Base-by-base conservation (phyloP, 2,888 invertebrate species). In the Epirrhoe alternata region DNA sequence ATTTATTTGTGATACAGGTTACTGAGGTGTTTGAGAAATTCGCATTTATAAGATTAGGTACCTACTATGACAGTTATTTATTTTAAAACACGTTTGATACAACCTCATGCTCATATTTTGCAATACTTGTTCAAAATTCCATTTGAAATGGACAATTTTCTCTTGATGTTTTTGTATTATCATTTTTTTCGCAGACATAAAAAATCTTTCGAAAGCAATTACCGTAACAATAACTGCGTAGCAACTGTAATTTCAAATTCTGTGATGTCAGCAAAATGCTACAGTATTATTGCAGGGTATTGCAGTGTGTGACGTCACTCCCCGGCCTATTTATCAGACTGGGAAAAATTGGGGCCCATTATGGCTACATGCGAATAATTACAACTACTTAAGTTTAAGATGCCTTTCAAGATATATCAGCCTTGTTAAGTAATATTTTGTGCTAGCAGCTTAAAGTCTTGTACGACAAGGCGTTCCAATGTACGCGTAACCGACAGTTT, bases 291-390 rank as follows among this genome's bases (percentile, higher is more conserved):
- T 57, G 61, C 61, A 38, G 61, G 38, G 52, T 66, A 38, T 61
- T 66, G 66, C 66, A 61, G 61, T 61, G 30, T 57, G 57, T 61
- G 66, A 66, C 66, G 66, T 66, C 66, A 66, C 57, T 5, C 16
- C 30, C 16, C 57, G 60, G 14, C 65, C 65, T 61, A 61, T 65
- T 53, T 56, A 65, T 31, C 35, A 35, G 30, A 35, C 52, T 57
- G 30, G 47, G 49, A 61, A 61, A 61, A 61, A 57, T 57, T 56
- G 61, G 55, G 56, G 51, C 16, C 31, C n/a, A 35, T 57, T 52
- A 61, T 52, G 30, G 30, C 30, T 56, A 57, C 55, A 17, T 33
- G 30, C 60, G 56, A 61, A 61, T 65, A 65, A 65, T 65, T 38
- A 66, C 17, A 12, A n/a, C 55, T 51, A 50, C 35, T 54, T 50